These are phyloP conservation scores for Sesia bembeciformis DNA, from an alignment of 2,888 invertebrate species.

Conservation along the genomic window DNA sequence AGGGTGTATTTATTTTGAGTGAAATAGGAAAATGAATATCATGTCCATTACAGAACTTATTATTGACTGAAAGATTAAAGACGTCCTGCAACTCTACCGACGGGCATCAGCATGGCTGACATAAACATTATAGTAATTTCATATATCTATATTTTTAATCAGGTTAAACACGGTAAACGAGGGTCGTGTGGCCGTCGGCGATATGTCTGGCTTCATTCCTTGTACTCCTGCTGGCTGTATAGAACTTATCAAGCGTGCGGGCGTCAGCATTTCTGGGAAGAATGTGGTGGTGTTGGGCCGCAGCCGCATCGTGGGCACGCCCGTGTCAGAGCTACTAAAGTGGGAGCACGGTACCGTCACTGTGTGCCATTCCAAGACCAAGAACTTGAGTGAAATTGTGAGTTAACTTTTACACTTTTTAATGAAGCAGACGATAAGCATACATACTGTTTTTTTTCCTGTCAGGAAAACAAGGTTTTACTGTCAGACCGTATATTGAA, in stretches of 20 bases:
- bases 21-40: too few species aligned
- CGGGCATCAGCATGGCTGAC: not conserved
- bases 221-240: constrained; percentile 98
- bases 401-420: constrained; percentile 14
- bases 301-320: constrained; percentile 98
- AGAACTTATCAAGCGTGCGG: constrained; percentile 89
- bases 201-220: constrained; percentile 91
- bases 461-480: too few species aligned
- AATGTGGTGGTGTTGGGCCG: constrained; percentile 95
- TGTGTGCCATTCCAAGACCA: constrained; percentile 96
- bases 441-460: too few species aligned
- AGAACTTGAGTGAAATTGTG: constrained; percentile 84
- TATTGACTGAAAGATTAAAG: not conserved
- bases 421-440: too few species aligned
- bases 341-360: constrained; percentile 99
- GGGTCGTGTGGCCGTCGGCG: constrained; percentile 92
- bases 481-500: too few species aligned
- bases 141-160: constrained; percentile 5
- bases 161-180: constrained; percentile 94
- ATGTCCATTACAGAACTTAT: not conserved
- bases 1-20: too few species aligned
- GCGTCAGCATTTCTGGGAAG: constrained; percentile 85
- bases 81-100: too few species aligned
- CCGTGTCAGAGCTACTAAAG: constrained; percentile 93
- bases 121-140: not conserved